phyloP scores from a whole-genome alignment of 2,888 invertebrate species.

The Galeopsomyia nigrocyanea region DNA sequence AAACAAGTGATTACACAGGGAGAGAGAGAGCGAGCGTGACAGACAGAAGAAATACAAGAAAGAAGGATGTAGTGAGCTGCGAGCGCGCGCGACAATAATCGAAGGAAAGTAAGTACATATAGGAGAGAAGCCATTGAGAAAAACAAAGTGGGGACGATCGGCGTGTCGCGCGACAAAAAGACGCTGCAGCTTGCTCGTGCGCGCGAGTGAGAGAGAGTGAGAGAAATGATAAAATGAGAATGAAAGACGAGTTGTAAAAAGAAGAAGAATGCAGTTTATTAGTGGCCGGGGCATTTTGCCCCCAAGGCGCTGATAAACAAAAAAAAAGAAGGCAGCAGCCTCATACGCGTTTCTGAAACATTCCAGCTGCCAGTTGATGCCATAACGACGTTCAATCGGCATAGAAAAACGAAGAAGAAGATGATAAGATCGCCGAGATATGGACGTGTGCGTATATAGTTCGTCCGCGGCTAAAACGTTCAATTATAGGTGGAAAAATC shows the following conservation, averaged over 20 bases:
- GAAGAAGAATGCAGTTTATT: conserved; percentile 47
- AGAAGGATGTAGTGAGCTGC: no score
- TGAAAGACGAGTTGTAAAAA: conserved; percentile 36
- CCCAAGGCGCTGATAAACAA: conserved; percentile 34
- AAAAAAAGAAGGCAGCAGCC: conserved; percentile 23
- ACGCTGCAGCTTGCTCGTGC: no score
- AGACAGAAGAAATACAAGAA: not conserved
- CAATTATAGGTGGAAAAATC: conserved; percentile 34
- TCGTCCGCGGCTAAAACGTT: conserved; percentile 21
- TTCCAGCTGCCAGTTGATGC: conserved; percentile 42
- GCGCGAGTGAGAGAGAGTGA: conserved; percentile 7
- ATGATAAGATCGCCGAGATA: conserved; percentile 37
- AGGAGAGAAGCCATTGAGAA: conserved; percentile 4
- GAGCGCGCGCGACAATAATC: conserved; percentile 25
- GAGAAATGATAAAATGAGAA: conserved; percentile 36
- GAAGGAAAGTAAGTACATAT: not conserved
- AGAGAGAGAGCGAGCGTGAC: not conserved
- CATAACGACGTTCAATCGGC: conserved; percentile 32
- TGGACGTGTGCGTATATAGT: conserved; percentile 30
- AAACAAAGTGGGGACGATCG: conserved; percentile 5
- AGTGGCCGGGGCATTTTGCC: conserved; percentile 44
- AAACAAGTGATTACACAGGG: conserved; percentile 30
- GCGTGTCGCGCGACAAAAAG: conserved; percentile 3
- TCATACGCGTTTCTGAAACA: conserved; percentile 35
- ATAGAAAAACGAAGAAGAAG: conserved; percentile 22